Base-by-base conservation (phyloP, 1,140 invertebrate genomes). In the Lasioglossum baleicum region DNA sequence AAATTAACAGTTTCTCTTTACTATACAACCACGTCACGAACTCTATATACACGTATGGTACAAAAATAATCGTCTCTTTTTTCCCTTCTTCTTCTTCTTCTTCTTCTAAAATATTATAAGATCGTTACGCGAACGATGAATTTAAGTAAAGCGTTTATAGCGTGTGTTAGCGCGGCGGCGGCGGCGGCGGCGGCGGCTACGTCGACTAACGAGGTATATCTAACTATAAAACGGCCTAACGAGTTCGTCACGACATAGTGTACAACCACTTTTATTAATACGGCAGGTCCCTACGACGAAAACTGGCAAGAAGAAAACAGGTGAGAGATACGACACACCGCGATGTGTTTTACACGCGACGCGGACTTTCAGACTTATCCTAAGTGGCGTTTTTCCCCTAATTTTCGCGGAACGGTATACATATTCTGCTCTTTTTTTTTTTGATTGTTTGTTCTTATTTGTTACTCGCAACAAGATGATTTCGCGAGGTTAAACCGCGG, bases 161-260 rank as follows among this genome's bases (percentile, higher is more conserved):
- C 35, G 66, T 44, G 17, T 44, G 26, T 53, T 75, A 60, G 67
- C 53, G 65, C 35, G 61, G 44, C 13, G 35, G 31, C 44, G 26
- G 31, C 44, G 61, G 44, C 13, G 35, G 65, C 35, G 61, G 44
- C 13, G 35, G 31, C 44, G 26, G 31, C 44, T 69, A 81, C 35
- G 35, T 20, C 26, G 48, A 70, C 61, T 79, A 73, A 79, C 61
- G 26, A 79, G 48, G 51, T 79, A 35, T 35, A 42, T 11, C 76
- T 73, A 79, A 72, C 58, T 69, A 76, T 76, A 76, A 81, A 63
- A 64, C 48, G 11, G 44, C 44, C 67, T 81, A 81, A 76, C 31
- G 35, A 76, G 66, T 53, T 69, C 44, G 26, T 15, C 22, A 7
- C n/a, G 26, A 53, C 31, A 53, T n/a, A 10, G 31, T 7, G 10